Conservation (phyloP, 92 coral and sea anemone species). For the Palythoa heliodiscus region DNA sequence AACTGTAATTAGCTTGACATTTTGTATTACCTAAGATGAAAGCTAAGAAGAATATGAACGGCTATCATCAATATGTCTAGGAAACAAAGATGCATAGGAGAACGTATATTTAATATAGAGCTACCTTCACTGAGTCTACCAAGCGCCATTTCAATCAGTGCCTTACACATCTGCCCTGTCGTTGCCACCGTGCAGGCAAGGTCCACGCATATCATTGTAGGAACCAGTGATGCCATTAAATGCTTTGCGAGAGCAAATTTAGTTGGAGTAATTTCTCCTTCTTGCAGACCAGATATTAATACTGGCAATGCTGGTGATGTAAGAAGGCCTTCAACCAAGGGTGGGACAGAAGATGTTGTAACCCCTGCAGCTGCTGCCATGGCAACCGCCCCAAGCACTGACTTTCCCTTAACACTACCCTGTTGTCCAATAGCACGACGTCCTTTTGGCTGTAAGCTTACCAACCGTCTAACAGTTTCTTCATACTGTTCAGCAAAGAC, state of each 20-base stretch:
- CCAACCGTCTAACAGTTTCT: slow-evolving; percentile 67
- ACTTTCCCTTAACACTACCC: slow-evolving; percentile 57
- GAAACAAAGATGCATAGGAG: too few relatives aligned
- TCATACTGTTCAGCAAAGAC: slow-evolving; percentile 91
- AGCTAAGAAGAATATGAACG: too few relatives aligned
- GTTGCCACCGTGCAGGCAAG: slow-evolving; percentile 78
- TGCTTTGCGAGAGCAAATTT: slow-evolving; percentile 64
- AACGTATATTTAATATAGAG: not conserved
- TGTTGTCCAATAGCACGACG: slow-evolving; percentile 47
- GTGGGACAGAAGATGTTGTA: slow-evolving; percentile 66
- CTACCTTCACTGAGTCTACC: slow-evolving; percentile 71
- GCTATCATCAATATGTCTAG: too few relatives aligned
- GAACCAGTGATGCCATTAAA: slow-evolving; percentile 76
- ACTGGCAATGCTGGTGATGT: slow-evolving; percentile 65
- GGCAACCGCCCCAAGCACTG: slow-evolving; percentile 90
- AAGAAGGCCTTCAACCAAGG: slow-evolving; percentile 78
- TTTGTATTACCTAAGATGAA: too few relatives aligned
- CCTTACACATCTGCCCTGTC: slow-evolving; percentile 73
- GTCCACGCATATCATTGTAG: slow-evolving; percentile 86
- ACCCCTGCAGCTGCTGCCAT: slow-evolving; percentile 99
- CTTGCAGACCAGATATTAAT: slow-evolving; percentile 51
- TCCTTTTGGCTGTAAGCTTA: slow-evolving; percentile 73
- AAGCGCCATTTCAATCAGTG: slow-evolving; percentile 78
- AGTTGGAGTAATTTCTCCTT: slow-evolving; percentile 63
- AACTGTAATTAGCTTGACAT: too few relatives aligned